These are phyloP conservation scores for Spea multiplicata DNA, from an alignment of 2,113 vertebrate genomes.

Conservation along the genomic window DNA sequence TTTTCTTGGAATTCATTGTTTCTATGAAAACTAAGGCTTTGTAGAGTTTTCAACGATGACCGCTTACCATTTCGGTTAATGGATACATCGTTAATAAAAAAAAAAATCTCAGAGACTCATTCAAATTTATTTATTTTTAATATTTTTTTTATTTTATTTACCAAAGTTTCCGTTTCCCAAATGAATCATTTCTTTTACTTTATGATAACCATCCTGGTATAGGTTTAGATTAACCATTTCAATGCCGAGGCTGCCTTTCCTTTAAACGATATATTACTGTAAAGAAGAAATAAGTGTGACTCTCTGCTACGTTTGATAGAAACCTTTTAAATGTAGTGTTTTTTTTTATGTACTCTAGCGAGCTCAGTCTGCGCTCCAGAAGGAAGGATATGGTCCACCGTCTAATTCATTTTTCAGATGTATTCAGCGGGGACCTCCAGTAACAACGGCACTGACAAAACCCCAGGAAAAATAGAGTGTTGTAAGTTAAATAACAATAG, in stretches of 20 bases:
- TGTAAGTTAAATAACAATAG: constrained; percentile 45
- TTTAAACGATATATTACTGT: not conserved
- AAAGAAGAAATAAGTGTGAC: not conserved
- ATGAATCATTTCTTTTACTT: too few relatives aligned
- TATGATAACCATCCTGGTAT: not conserved
- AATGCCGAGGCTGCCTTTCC: not conserved
- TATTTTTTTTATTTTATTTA: too few relatives aligned
- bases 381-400: constrained; percentile 26
- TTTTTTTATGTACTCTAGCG: constrained; percentile 14
- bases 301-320: constrained; percentile 6
- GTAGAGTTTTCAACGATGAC: too few relatives aligned
- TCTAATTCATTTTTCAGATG: constrained; percentile 47
- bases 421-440: constrained; percentile 43
- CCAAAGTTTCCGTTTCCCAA: too few relatives aligned
- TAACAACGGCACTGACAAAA: constrained; percentile 44
- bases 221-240: not conserved
- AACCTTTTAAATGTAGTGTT: constrained; percentile 16
- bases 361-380: constrained; percentile 14
- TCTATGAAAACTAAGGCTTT: too few relatives aligned
- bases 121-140: too few relatives aligned
- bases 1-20: too few relatives aligned
- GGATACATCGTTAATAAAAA: too few relatives aligned
- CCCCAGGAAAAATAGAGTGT: constrained; percentile 45
- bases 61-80: too few relatives aligned
- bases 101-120: too few relatives aligned